Conservation (phyloP, 2,888 invertebrate species). For the Escarpia spicata region DNA sequence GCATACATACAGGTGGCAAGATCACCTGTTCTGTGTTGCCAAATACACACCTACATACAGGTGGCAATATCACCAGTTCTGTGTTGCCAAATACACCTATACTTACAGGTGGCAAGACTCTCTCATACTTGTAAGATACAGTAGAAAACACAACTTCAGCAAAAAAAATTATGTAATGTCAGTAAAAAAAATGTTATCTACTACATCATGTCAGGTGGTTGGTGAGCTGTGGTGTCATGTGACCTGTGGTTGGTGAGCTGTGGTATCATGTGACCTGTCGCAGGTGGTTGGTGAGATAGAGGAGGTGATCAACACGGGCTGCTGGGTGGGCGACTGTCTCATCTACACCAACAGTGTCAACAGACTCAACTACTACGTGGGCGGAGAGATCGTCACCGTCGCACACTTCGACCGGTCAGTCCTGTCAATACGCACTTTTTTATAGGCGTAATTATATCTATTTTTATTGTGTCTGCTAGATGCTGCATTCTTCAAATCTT, state of each 20-base stretch:
- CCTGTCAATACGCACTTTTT: not conserved
- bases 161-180: no score
- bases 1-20: no score
- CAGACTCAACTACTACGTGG: conserved; percentile 98
- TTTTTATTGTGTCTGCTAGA: not conserved
- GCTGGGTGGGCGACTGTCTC: conserved; percentile 99
- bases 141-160: no score
- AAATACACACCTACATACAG: no score
- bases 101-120: no score
- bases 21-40: no score
- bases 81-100: no score
- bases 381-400: conserved; percentile 98
- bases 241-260: not conserved
- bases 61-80: no score
- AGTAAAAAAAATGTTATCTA: no score
- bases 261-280: not conserved
- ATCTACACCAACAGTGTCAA: conserved; percentile 98
- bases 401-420: conserved; percentile 87
- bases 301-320: conserved; percentile 91
- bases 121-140: no score
- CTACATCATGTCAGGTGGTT: not conserved
- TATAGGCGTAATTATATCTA: not conserved
- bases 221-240: not conserved
- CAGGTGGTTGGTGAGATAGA: conserved; percentile 86
- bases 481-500: not conserved